Conservation (phyloP, 2,888 invertebrate genomes). For the Antitype chi region DNA sequence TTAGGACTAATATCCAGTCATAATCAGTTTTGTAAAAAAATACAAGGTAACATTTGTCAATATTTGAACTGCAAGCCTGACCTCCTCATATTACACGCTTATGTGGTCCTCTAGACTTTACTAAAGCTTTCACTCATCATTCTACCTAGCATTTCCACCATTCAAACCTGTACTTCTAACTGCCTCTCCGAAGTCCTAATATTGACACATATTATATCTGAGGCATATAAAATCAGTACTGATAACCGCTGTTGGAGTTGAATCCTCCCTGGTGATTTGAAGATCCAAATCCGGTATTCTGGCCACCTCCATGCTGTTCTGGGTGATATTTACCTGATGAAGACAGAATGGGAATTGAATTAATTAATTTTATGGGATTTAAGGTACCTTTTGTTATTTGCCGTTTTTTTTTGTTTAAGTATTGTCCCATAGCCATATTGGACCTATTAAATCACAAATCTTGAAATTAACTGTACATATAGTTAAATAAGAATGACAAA, state of each 20-base stretch:
- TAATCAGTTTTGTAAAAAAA: conserved; percentile 4
- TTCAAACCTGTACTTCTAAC: not conserved
- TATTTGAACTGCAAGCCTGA: conserved; percentile 16
- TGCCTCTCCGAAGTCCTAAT: not conserved
- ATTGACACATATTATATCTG: conserved; percentile 36
- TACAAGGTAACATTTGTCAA: conserved; percentile 38
- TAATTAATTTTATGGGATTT: not conserved
- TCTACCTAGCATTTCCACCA: not conserved
- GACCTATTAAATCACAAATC: too few species aligned
- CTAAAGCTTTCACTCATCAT: not conserved
- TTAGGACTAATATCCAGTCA: conserved; percentile 29
- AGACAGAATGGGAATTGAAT: not conserved
- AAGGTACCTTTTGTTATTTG: not conserved
- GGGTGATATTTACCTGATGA: conserved; percentile 77
- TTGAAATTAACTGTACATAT: too few species aligned
- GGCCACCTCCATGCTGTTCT: conserved; percentile 67
- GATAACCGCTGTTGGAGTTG: conserved; percentile 77
- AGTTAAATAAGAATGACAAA: too few species aligned
- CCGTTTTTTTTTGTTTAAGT: not conserved
- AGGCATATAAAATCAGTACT: conserved; percentile 53
- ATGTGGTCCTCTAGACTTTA: not conserved
- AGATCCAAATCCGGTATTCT: conserved; percentile 34
- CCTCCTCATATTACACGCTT: not conserved
- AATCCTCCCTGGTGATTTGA: conserved; percentile 74
- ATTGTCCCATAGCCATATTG: not conserved